phyloP scores from a whole-genome alignment of 2,113 vertebrate genomes.

The Lepidothrix coronata region DNA sequence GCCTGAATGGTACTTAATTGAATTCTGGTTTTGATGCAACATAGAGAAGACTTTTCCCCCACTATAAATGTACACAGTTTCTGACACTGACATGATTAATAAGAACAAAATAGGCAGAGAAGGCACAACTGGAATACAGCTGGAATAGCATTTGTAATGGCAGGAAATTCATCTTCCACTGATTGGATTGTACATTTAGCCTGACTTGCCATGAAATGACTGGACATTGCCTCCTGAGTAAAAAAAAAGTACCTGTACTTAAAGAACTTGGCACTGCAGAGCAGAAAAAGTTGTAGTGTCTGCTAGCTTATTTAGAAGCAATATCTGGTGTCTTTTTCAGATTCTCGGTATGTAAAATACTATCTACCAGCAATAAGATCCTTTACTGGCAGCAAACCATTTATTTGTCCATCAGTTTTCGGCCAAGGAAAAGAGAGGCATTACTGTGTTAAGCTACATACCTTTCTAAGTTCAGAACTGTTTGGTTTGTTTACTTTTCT shows the following conservation, averaged over 20 bases:
- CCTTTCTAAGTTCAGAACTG: neutral
- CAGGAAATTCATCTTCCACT: neutral
- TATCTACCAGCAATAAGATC: neutral
- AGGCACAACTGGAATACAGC: neutral
- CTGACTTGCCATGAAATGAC: neutral
- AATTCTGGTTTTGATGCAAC: neutral
- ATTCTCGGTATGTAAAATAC: neutral
- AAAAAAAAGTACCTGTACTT: neutral
- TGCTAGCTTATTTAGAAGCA: neutral
- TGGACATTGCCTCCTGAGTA: neutral
- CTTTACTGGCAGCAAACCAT: neutral
- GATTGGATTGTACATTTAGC: neutral
- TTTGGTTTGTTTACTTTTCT: neutral
- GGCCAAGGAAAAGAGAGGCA: neutral
- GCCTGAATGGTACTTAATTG: neutral
- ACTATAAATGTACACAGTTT: neutral
- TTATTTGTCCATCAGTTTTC: conserved; percentile 18
- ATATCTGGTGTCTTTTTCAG: neutral
- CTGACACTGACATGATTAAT: neutral
- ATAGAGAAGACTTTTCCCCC: neutral
- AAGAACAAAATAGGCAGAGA: neutral
- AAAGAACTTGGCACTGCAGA: neutral
- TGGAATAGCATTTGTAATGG: neutral
- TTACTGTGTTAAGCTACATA: neutral
- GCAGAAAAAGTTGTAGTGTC: neutral